Conservation (phyloP, 2,888 invertebrate genomes). For the Sarcophaga rosellei region DNA sequence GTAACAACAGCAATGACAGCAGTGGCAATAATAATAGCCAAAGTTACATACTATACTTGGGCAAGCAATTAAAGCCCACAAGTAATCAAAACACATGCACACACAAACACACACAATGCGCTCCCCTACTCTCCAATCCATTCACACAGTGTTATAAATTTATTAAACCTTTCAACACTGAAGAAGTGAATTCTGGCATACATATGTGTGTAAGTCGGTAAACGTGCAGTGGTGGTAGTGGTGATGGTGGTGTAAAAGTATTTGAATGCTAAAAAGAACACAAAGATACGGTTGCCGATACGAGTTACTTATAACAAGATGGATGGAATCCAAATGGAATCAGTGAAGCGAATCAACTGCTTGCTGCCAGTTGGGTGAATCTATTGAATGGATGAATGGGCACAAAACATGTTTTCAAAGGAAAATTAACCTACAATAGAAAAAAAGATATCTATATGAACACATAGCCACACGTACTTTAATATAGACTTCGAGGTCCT, state of each 20-base stretch:
- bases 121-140: neutral
- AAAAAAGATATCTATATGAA: neutral
- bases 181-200: constrained; percentile 14
- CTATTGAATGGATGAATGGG: constrained; percentile 78
- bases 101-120: neutral
- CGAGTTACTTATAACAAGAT: constrained; percentile 60
- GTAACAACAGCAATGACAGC: constrained; percentile 7
- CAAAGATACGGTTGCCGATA: constrained; percentile 25
- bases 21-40: constrained; percentile 30
- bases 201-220: neutral
- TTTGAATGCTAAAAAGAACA: constrained; percentile 1
- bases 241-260: neutral
- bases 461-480: constrained; percentile 20
- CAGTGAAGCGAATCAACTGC: constrained; percentile 70
- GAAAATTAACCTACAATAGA: constrained; percentile 76
- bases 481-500: neutral
- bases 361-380: constrained; percentile 72
- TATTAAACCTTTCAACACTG: constrained; percentile 41
- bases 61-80: constrained; percentile 59
- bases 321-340: constrained; percentile 67
- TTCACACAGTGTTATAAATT: neutral
- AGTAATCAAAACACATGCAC: constrained; percentile 43
- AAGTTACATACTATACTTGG: constrained; percentile 42
- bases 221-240: neutral
- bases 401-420: constrained; percentile 77